These are phyloP conservation scores for Colossoma macropomum DNA, from an alignment of 2,113 vertebrate genomes.

Conservation along the genomic window DNA sequence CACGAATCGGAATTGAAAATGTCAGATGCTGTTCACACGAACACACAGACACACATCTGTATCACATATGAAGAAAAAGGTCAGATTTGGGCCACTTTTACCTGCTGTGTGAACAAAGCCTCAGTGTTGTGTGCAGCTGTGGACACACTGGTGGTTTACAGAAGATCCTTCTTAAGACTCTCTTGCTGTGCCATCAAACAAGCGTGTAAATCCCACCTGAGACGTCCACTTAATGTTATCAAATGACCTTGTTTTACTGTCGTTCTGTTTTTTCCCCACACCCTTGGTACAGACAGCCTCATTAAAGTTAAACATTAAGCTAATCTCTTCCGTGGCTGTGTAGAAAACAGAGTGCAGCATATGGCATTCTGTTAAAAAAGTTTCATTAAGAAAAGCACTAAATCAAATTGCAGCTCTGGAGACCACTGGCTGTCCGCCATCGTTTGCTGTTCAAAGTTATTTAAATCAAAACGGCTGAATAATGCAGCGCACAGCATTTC, in stretches of 20 bases:
- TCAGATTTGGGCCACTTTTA: too few relatives aligned
- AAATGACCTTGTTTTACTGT: not conserved
- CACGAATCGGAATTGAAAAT: too few relatives aligned
- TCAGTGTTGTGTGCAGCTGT: too few relatives aligned
- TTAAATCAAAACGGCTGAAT: constrained; percentile 26
- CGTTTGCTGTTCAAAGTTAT: constrained; percentile 25
- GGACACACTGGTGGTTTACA: too few relatives aligned
- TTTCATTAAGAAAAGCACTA: constrained; percentile 25
- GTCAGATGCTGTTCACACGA: too few relatives aligned
- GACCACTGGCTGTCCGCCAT: not conserved
- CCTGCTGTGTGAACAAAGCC: too few relatives aligned
- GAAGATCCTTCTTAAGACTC: not conserved
- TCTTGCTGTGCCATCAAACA: not conserved
- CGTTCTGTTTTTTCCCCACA: not conserved
- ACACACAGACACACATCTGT: too few relatives aligned
- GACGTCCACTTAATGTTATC: not conserved
- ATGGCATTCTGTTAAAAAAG: constrained; percentile 21
- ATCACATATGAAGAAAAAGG: too few relatives aligned
- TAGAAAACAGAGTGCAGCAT: not conserved
- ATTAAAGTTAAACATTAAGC: not conserved
- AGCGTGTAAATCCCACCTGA: not conserved
- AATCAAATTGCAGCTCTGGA: constrained; percentile 25
- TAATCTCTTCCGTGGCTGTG: not conserved
- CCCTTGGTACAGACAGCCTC: not conserved
- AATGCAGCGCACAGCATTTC: not conserved